Base-by-base conservation (phyloP, 2,113 vertebrate genomes). In the Peucedramus taeniatus region DNA sequence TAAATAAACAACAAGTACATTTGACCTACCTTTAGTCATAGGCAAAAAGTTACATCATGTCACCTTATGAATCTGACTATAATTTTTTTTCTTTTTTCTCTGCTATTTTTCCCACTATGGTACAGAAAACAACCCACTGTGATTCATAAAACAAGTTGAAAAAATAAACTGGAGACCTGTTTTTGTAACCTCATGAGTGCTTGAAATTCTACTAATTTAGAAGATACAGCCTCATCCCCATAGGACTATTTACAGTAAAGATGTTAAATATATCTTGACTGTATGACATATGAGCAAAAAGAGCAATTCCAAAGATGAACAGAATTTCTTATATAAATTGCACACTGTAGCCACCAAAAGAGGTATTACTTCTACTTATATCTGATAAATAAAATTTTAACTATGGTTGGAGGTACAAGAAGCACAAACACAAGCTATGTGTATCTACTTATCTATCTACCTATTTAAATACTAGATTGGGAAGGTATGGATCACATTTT, bases 1-100 rank as follows among this genome's bases (percentile, higher is more conserved):
- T 97, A 94, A 93, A 91, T 89, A 96, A 97, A 97, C 93, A 83
- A 65, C 1, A 10, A 91, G 77, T 79, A 97, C 96, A 96, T 71
- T 61, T 87, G 81, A 89, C 66, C 88, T 80, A 56, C 35, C 61
- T 93, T 90, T 85, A 79, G 68, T 75, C 6, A 11, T 6, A 72
- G 75, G 45, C 76, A 88, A 87, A 95, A 61, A 78, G 50, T 70
- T 96, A 84, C 35, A 7, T 16, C 60, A n/a, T n/a, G 61, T 53
- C 93, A 87, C 31, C 78, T 83, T 49, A n/a, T 92, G 97, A 69
- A 89, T 63, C 68, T 45, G 39, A 66, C 74, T 93, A 40, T 31
- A 68, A 65, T 28, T 79, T 45, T 28, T 39, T 53, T 63, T 91
- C 59, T 83, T 93, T 64, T 18, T 78, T 92, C 68, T 79, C 53